Conservation (phyloP, 2,888 invertebrate genomes). For the Scaptomyza reducta region DNA sequence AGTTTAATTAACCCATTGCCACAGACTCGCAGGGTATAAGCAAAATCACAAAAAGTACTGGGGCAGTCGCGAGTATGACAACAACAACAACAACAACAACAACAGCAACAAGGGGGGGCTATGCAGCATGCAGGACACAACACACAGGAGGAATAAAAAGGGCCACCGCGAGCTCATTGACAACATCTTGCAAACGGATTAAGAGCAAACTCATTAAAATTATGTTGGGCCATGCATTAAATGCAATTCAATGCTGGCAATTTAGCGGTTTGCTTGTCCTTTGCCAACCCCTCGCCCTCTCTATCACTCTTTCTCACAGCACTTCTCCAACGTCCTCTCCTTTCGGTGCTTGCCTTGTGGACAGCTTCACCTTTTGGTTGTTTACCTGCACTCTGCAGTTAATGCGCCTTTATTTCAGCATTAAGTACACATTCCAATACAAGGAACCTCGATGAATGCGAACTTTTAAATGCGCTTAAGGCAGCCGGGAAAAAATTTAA, state of each 20-base stretch:
- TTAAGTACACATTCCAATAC: conserved; percentile 40
- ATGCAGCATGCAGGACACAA: conserved; percentile 34
- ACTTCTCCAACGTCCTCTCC: too few species aligned
- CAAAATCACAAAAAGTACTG: conserved; percentile 26
- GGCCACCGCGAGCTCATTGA: conserved; percentile 65
- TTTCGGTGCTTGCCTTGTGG: neutral
- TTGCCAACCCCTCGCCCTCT: neutral
- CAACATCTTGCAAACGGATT: conserved; percentile 77
- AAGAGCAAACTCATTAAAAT: conserved; percentile 81
- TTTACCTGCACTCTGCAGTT: conserved; percentile 33
- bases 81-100: conserved; percentile 5
- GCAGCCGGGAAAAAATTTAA: too few species aligned
- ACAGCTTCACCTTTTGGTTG: conserved; percentile 5
- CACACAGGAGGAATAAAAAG: conserved; percentile 25
- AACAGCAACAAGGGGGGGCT: conserved; percentile 1
- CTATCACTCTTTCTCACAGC: neutral
- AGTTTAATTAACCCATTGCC: neutral
- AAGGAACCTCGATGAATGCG: neutral
- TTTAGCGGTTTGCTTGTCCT: conserved; percentile 16
- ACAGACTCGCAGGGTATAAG: conserved; percentile 5
- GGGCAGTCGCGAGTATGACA: conserved; percentile 12
- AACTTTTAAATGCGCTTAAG: neutral
- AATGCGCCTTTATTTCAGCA: conserved; percentile 60
- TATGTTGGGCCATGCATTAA: conserved; percentile 79
- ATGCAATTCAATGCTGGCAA: conserved; percentile 73